Conservation (phyloP, 2,113 vertebrate genomes). For the Dicrurus megarhynchus region DNA sequence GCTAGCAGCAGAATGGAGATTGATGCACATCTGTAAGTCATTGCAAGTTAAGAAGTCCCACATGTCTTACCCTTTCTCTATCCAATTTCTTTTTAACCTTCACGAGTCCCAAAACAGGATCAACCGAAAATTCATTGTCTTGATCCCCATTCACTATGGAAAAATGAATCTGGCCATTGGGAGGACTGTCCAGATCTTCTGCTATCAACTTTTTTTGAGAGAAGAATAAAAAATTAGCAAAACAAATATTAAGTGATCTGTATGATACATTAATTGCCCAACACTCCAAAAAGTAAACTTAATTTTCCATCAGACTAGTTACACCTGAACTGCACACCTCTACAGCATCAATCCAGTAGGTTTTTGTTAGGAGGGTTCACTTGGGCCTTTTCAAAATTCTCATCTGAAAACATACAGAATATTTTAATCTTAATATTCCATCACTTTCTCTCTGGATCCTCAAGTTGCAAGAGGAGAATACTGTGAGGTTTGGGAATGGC, state of each 20-base stretch:
- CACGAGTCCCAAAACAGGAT: slow-evolving; percentile 86
- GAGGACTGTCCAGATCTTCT: slow-evolving; percentile 89
- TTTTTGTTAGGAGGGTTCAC: background rate
- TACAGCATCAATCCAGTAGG: background rate
- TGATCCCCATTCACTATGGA: slow-evolving; percentile 89
- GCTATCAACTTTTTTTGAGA: slow-evolving; percentile 82
- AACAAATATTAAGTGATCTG: background rate
- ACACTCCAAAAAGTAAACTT: background rate
- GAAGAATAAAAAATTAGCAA: slow-evolving; percentile 15
- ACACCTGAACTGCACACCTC: background rate
- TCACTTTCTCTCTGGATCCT: background rate
- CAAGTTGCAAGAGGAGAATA: background rate
- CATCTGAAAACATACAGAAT: background rate
- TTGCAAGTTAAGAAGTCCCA: background rate
- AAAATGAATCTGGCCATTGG: slow-evolving; percentile 88
- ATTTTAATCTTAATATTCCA: background rate
- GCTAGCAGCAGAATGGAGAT: background rate
- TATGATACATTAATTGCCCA: background rate
- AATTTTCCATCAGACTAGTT: background rate
- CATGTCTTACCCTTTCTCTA: slow-evolving; percentile 85
- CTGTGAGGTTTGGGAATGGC: background rate
- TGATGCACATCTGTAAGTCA: background rate
- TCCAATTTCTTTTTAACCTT: slow-evolving; percentile 95
- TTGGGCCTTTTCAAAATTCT: background rate
- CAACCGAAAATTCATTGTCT: slow-evolving; percentile 89